Conservation (phyloP, 2,113 vertebrate species). For the Erythrocebus patas region DNA sequence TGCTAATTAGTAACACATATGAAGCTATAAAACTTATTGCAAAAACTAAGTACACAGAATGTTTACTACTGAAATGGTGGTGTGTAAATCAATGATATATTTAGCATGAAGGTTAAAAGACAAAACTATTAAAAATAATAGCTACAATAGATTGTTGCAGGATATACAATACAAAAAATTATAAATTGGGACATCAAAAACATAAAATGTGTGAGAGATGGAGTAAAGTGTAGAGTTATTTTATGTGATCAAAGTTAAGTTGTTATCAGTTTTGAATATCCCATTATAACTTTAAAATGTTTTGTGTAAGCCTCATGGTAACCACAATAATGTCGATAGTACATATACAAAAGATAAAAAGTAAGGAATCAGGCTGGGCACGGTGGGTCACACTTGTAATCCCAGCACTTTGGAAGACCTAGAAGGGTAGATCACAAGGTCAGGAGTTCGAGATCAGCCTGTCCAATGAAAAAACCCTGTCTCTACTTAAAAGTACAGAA, state of each 20-base stretch:
- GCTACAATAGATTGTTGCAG: neutral
- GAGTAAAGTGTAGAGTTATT: neutral
- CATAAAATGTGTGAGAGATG: neutral
- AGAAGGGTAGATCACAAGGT: too few relatives aligned
- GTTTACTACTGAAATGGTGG: neutral
- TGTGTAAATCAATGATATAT: neutral
- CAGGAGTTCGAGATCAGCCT: too few relatives aligned
- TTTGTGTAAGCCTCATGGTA: neutral
- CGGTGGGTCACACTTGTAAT: too few relatives aligned
- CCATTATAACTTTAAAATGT: neutral
- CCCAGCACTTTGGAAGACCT: too few relatives aligned
- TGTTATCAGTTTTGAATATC: neutral
- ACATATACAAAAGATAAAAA: neutral
- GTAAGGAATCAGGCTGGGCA: too few relatives aligned
- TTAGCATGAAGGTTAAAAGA: neutral
- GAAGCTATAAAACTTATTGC: neutral
- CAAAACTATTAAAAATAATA: neutral
- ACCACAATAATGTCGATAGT: neutral
- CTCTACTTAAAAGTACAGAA: too few relatives aligned
- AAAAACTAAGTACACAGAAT: neutral
- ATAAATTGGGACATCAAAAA: neutral
- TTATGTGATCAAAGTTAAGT: neutral
- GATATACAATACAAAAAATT: neutral
- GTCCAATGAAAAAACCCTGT: too few relatives aligned
- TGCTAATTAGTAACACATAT: neutral